Evolutionary conservation across 2,797 vertebrate genomes (phyloP), one percentile per base, ranked within the genome.

Genomic region (Schizopygopsis malacanthus): DNA sequence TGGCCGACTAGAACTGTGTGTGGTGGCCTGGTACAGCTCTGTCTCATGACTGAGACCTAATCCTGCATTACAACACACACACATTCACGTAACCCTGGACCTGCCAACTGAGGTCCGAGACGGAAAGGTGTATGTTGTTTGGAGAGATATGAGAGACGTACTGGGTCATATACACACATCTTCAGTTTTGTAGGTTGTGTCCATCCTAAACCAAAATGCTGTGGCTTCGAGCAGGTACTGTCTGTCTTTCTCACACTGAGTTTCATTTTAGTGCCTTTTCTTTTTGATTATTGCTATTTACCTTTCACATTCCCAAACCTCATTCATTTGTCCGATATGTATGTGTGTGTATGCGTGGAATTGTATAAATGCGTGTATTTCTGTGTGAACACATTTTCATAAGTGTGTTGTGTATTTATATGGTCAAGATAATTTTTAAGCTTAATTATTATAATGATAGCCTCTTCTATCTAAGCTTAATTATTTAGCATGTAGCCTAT

Each of bases 1-100:
- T 94, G 91, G 92, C 94, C 92, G 94, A 96, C 94, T 90, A 94
- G 92, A 91, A 82, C 93, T 94, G 93, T 95, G 94, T 95, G 95
- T 94, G 94, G 95, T 92, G 92, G 94, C 94, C 95, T 96, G 95
- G 95, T 96, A 96, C 95, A 96, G 95, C 95, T 92, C 90, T 95
- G 94, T 95, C 95, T 92, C 95, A 96, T 96, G 95, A 96, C 95
- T 92, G 89, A 90, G 92, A 91, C 93, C 92, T 96, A 96, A 96
- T 96, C 95, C 95, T 75, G 93, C 91, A 91, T 94, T 95, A 92
- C 92, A 94, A 93, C 93, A 92, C 92, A 87, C 89, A 91, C 86
- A 91, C 86, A 91, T 85, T 87, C 89, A 90, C 54, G 59, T 81
- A 79, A 88, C 79, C 80, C 63, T 82, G 84, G 79, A 81, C 85